A percentile compares a stretch with the other conserved stretches of the same genome.
phyloP scores from a whole-genome alignment of 2,888 invertebrate species.

The Drosophila putrida region DNA sequence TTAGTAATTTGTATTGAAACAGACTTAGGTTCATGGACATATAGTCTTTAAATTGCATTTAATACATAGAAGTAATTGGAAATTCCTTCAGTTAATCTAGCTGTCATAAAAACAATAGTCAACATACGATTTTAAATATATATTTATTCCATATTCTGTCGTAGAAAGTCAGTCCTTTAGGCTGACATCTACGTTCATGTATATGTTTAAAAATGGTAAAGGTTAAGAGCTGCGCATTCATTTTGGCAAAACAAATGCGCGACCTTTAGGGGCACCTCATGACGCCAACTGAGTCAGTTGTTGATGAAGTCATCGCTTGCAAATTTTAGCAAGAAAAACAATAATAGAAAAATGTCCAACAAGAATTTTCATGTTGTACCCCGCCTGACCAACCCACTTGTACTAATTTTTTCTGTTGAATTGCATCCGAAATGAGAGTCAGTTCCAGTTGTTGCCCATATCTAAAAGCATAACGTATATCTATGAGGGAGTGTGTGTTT shows the following conservation, averaged over 20 bases:
- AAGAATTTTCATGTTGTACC: constrained; percentile 5
- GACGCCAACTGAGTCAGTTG: constrained; percentile 44
- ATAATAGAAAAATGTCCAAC: neutral
- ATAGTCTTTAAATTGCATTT: too few relatives aligned
- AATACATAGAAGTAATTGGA: too few relatives aligned
- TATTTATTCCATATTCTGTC: neutral
- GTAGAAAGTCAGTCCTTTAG: neutral
- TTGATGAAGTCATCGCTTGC: constrained; percentile 64
- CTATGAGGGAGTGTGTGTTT: constrained; percentile 4
- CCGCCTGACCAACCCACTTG: constrained; percentile 9
- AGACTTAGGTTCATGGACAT: too few relatives aligned
- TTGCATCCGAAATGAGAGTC: constrained; percentile 5
- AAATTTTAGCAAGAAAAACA: constrained; percentile 14
- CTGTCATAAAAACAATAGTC: neutral
- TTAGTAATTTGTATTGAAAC: too few relatives aligned
- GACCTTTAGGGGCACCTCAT: constrained; percentile 45
- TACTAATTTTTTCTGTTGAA: constrained; percentile 13
- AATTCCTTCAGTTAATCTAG: too few relatives aligned
- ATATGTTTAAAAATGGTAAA: constrained; percentile 11
- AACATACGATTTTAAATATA: neutral
- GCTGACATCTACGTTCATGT: neutral
- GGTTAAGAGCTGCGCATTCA: constrained; percentile 18
- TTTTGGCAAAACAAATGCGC: constrained; percentile 11
- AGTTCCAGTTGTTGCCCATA: too few relatives aligned
- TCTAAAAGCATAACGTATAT: neutral